A percentile compares a stretch with the other conserved stretches of the same genome.
Conservation (phyloP, 2,797 vertebrate species). For the Nyctalus aviator region DNA sequence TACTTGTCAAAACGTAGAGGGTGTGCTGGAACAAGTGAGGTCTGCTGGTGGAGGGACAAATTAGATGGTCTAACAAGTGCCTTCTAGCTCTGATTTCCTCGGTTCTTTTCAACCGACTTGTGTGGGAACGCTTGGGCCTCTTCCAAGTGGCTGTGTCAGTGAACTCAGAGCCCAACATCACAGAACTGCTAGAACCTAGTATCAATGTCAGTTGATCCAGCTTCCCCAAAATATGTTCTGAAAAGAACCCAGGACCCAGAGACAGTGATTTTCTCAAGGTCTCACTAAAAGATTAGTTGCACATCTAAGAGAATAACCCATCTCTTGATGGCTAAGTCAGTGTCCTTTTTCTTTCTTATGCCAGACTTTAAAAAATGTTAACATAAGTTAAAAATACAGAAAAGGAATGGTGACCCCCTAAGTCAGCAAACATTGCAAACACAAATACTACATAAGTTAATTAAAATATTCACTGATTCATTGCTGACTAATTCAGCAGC, state of each 20-base stretch:
- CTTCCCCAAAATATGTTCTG: not conserved
- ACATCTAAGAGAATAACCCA: not conserved
- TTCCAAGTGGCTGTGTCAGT: not conserved
- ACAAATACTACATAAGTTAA: not conserved
- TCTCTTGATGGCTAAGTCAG: not conserved
- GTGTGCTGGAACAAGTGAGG: not conserved
- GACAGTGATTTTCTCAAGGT: not conserved
- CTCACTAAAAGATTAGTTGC: not conserved
- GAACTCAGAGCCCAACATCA: not conserved
- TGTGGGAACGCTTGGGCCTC: not conserved
- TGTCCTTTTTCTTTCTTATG: not conserved
- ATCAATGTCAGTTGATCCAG: not conserved
- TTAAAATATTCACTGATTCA: constrained; percentile 36
- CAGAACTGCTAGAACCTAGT: not conserved
- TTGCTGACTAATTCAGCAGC: constrained; percentile 19
- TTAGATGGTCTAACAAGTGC: not conserved
- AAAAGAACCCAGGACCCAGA: not conserved
- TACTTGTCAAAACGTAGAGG: not conserved
- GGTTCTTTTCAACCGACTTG: not conserved
- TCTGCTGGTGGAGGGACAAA: not conserved
- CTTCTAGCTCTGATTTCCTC: not conserved
- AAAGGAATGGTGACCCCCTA: not conserved
- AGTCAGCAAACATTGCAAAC: not conserved
- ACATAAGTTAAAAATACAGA: not conserved
- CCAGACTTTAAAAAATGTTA: not conserved